These are phyloP conservation scores for Sternarchorhynchus goeldii DNA, from an alignment of 2,797 vertebrate species.

Conservation along the genomic window DNA sequence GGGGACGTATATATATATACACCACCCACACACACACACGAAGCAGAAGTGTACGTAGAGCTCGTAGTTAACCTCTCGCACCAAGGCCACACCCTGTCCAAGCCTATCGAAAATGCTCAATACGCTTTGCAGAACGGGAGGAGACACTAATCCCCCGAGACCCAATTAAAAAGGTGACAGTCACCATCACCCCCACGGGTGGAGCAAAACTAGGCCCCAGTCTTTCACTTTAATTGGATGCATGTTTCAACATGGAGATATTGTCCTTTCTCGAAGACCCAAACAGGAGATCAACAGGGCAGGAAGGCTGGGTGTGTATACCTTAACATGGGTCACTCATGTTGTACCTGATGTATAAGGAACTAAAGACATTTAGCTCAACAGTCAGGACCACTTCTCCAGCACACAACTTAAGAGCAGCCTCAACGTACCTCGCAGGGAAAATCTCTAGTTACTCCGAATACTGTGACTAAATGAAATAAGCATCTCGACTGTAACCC, in stretches of 20 bases:
- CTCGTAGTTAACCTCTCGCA: slow-evolving; percentile 4
- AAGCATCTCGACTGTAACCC: too few species aligned
- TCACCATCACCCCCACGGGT: slow-evolving; percentile 52
- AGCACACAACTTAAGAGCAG: not conserved
- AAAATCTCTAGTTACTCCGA: not conserved
- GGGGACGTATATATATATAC: slow-evolving; percentile 17
- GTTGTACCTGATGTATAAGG: not conserved
- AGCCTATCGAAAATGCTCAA: slow-evolving; percentile 38
- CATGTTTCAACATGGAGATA: slow-evolving; percentile 63
- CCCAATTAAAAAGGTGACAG: slow-evolving; percentile 72
- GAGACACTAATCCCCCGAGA: slow-evolving; percentile 69
- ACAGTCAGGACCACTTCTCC: not conserved
- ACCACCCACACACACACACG: not conserved
- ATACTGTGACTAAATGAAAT: too few species aligned
- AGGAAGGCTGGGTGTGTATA: not conserved
- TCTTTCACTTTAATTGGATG: slow-evolving; percentile 74
- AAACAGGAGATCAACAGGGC: slow-evolving; percentile 14
- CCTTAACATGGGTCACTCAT: slow-evolving; percentile 2
- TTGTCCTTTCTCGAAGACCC: slow-evolving; percentile 10
- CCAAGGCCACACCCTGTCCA: slow-evolving; percentile 47
- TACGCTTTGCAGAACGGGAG: slow-evolving; percentile 56
- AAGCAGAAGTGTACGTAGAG: not conserved
- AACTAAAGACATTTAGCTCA: not conserved
- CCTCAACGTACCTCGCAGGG: not conserved
- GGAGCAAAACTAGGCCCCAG: slow-evolving; percentile 62